Evolutionary conservation across 2,888 invertebrate species (phyloP).

Genomic region (Cosmia trapezina): DNA sequence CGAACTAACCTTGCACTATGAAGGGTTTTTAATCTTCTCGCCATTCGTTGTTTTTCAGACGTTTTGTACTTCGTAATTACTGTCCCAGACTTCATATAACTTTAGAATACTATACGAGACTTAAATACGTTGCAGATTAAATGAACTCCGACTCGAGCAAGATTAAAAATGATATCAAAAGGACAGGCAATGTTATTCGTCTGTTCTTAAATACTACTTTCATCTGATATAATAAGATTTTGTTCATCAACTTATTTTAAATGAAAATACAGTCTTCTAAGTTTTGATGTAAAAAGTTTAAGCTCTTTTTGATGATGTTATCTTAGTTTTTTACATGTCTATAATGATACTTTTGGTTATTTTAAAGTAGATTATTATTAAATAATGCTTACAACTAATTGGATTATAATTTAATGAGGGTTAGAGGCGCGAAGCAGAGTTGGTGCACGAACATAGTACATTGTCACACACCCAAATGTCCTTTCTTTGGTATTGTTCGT

Average conservation of each 20-base stretch:
- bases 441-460: neutral
- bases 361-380: slow-evolving; percentile 28
- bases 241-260: slow-evolving; percentile 45
- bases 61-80: slow-evolving; percentile 3
- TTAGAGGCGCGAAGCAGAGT: too few species aligned
- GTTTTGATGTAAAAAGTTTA: slow-evolving; percentile 52
- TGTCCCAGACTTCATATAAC: neutral
- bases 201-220: slow-evolving; percentile 41
- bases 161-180: slow-evolving; percentile 42
- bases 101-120: slow-evolving; percentile 9
- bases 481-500: too few species aligned
- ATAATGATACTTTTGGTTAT: slow-evolving; percentile 12
- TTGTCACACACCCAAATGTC: too few species aligned
- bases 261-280: slow-evolving; percentile 34
- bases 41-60: neutral
- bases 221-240: slow-evolving; percentile 35
- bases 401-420: neutral
- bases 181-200: slow-evolving; percentile 22
- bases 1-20: neutral
- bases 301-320: slow-evolving; percentile 21
- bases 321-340: slow-evolving; percentile 19
- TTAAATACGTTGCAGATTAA: slow-evolving; percentile 20
- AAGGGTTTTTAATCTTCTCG: neutral
- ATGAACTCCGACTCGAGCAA: slow-evolving; percentile 20
- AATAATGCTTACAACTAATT: neutral